These are phyloP conservation scores for Agrochola lychnidis DNA, from an alignment of 2,888 invertebrate genomes.

Conservation along the genomic window DNA sequence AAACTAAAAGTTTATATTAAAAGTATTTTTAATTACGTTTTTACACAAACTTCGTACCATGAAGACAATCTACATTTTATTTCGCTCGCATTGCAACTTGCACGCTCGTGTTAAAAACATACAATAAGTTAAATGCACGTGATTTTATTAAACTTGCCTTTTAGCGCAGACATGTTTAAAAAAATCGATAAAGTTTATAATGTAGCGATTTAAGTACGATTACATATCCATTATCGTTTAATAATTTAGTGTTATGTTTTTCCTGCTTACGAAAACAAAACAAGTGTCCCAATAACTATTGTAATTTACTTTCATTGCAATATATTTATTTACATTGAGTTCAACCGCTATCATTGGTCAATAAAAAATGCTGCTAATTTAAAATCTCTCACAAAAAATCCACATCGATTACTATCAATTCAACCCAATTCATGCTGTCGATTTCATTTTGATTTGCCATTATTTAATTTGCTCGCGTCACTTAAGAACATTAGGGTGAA, in stretches of 20 bases:
- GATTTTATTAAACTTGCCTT: constrained; percentile 4
- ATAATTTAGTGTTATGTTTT: not conserved
- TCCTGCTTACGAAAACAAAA: constrained; percentile 5
- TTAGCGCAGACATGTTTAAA: not conserved
- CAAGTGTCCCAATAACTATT: not conserved
- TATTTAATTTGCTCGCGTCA: constrained; percentile 49
- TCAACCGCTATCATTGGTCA: constrained; percentile 4
- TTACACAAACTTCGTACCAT: not conserved
- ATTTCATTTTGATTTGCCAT: constrained; percentile 55
- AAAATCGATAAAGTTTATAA: not conserved
- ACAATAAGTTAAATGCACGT: not conserved
- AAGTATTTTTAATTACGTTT: not conserved
- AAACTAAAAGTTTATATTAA: not conserved
- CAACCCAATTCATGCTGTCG: constrained; percentile 52
- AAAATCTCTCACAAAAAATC: constrained; percentile 28
- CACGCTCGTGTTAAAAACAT: constrained; percentile 12
- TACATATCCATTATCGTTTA: not conserved
- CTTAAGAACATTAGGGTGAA: constrained; percentile 41
- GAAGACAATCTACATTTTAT: constrained; percentile 22
- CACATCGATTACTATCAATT: constrained; percentile 44
- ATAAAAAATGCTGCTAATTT: constrained; percentile 31
- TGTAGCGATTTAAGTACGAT: not conserved
- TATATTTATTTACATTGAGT: constrained; percentile 7
- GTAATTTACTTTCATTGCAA: constrained; percentile 27
- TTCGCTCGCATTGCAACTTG: constrained; percentile 1